These are phyloP conservation scores for Drosophila rubida DNA, from an alignment of 2,888 invertebrate species.

Conservation along the genomic window DNA sequence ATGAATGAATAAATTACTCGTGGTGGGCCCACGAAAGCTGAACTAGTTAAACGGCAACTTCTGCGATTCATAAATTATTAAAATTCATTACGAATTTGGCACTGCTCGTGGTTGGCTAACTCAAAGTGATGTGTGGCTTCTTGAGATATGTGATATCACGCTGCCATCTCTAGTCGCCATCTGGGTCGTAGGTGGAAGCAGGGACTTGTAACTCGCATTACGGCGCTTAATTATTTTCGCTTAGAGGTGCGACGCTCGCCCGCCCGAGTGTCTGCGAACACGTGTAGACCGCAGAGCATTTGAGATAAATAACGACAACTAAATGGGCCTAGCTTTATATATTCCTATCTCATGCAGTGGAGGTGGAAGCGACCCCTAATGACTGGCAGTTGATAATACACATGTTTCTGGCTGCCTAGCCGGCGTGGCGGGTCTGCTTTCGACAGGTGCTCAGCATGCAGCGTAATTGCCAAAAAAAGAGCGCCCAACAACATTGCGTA, in stretches of 20 bases:
- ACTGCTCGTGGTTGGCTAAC: too few species aligned
- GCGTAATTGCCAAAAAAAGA: constrained; percentile 66
- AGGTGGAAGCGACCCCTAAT: constrained; percentile 51
- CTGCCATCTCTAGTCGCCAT: constrained; percentile 51
- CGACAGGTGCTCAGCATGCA: constrained; percentile 64
- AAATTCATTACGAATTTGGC: neutral
- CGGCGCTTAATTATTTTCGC: constrained; percentile 72
- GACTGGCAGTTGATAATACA: constrained; percentile 78
- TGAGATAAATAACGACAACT: constrained; percentile 70
- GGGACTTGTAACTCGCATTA: constrained; percentile 56
- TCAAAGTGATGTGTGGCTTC: too few species aligned
- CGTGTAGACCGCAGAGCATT: constrained; percentile 62
- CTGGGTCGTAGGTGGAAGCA: constrained; percentile 1
- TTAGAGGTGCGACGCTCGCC: constrained; percentile 28
- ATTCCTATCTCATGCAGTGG: constrained; percentile 1
- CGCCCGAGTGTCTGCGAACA: constrained; percentile 46
- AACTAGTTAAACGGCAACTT: neutral
- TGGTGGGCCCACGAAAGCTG: neutral
- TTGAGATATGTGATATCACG: constrained; percentile 13
- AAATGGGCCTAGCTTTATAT: constrained; percentile 26
- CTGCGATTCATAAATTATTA: neutral
- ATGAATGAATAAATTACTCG: constrained; percentile 20
- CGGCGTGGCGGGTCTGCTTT: constrained; percentile 37
- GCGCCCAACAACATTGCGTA: constrained; percentile 22
- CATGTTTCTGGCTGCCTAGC: constrained; percentile 53